phyloP scores from a whole-genome alignment of 2,113 vertebrate species.

The Motacilla tschutschensis region DNA sequence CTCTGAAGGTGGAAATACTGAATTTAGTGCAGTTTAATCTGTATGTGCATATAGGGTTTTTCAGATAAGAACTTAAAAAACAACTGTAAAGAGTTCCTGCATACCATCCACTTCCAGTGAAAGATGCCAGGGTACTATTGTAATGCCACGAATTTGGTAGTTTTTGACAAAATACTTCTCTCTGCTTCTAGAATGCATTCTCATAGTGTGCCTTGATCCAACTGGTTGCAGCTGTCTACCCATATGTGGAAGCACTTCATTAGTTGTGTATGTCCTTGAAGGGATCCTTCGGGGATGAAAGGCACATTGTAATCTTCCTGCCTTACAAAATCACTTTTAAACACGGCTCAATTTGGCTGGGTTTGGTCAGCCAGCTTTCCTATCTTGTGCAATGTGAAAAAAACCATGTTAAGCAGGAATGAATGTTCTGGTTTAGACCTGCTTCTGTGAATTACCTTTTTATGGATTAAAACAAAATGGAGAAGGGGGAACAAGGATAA shows the following conservation, averaged over 20 bases:
- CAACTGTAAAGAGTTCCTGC: constrained; percentile 9
- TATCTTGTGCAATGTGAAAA: background rate
- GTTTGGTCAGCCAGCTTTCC: constrained; percentile 20
- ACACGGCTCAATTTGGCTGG: background rate
- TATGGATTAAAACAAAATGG: constrained; percentile 18
- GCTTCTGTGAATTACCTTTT: constrained; percentile 18
- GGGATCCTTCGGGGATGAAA: constrained; percentile 47
- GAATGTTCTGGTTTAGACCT: constrained; percentile 40
- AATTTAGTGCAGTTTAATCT: constrained; percentile 29
- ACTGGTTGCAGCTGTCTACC: constrained; percentile 13
- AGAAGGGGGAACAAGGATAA: constrained; percentile 48
- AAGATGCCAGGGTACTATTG: background rate
- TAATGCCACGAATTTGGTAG: constrained; percentile 17
- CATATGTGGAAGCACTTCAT: background rate
- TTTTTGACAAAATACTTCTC: constrained; percentile 9
- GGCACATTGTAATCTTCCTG: constrained; percentile 26
- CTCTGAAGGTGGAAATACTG: constrained; percentile 45
- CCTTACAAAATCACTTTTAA: constrained; percentile 7
- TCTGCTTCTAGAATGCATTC: background rate
- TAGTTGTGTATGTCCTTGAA: constrained; percentile 16
- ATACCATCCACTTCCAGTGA: background rate
- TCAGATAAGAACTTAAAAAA: constrained; percentile 28
- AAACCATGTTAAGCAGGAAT: background rate
- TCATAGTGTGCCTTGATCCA: background rate
- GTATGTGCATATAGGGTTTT: background rate